These are phyloP conservation scores for Eolophus roseicapilla DNA, from an alignment of 2,113 vertebrate species.

Conservation along the genomic window DNA sequence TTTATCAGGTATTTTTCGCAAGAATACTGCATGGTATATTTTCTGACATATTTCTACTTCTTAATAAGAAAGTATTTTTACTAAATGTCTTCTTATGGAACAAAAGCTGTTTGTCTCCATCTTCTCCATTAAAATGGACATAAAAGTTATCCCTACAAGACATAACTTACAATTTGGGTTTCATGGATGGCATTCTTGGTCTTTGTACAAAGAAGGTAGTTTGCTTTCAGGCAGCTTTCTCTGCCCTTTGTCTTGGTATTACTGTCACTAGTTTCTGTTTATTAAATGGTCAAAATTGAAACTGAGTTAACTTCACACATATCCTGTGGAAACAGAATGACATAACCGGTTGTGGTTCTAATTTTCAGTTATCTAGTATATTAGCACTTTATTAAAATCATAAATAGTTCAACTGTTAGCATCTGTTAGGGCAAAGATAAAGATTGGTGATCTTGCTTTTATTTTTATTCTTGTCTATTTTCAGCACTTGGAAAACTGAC, in stretches of 20 bases:
- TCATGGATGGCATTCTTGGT: neutral
- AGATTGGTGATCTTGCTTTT: neutral
- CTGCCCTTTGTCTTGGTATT: neutral
- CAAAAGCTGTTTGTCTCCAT: neutral
- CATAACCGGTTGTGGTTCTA: neutral
- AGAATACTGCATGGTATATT: neutral
- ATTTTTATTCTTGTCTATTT: neutral
- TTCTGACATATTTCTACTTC: neutral
- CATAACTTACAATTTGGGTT: neutral
- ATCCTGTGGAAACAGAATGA: neutral
- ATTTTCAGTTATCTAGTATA: neutral
- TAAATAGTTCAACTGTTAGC: neutral
- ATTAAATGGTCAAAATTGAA: neutral
- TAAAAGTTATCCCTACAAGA: neutral
- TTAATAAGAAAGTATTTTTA: neutral
- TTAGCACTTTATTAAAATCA: neutral
- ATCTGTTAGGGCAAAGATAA: neutral
- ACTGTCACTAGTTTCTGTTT: neutral
- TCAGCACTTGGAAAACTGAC: neutral
- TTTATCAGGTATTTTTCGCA: neutral
- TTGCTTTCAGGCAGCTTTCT: neutral
- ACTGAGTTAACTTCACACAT: neutral
- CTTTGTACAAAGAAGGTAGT: neutral
- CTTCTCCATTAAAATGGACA: neutral
- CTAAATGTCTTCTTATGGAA: neutral